Evolutionary conservation across 2,113 vertebrate species (phyloP).

Genomic region (Vireo altiloquus): DNA sequence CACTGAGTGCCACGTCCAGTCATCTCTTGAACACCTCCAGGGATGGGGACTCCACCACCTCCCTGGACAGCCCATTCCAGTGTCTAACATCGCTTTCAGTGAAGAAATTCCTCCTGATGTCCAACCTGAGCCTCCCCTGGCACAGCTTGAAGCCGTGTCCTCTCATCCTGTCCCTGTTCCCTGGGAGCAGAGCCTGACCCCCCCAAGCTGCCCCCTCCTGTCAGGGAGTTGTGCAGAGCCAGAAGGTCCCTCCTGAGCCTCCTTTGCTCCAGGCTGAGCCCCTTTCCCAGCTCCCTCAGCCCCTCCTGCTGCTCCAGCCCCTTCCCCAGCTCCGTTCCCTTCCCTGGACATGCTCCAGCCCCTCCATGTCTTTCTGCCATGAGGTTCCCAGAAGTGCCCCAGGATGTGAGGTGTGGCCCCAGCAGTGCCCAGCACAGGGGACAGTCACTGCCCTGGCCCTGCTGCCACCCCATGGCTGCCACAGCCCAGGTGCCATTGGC

Average conservation of each 20-base stretch:
- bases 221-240: neutral
- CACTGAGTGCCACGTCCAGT: neutral
- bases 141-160: accelerated
- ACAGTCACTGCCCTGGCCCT: neutral
- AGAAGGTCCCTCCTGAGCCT: neutral
- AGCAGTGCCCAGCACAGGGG: neutral
- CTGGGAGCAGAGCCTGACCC: neutral
- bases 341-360: neutral
- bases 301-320: too few species aligned
- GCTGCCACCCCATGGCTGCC: neutral
- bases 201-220: neutral
- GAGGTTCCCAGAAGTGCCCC: neutral
- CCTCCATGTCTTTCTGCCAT: neutral
- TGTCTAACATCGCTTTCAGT: accelerated
- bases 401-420: neutral
- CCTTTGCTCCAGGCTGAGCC: neutral
- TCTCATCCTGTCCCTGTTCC: accelerated
- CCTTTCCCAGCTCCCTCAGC: neutral
- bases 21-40: too few species aligned
- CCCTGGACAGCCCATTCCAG: accelerated
- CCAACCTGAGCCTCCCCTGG: neutral
- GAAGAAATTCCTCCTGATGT: neutral
- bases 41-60: neutral
- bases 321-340: neutral
- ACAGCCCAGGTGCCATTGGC: neutral